Conservation (phyloP, 2,888 invertebrate genomes). For the Hybos culiciformis region DNA sequence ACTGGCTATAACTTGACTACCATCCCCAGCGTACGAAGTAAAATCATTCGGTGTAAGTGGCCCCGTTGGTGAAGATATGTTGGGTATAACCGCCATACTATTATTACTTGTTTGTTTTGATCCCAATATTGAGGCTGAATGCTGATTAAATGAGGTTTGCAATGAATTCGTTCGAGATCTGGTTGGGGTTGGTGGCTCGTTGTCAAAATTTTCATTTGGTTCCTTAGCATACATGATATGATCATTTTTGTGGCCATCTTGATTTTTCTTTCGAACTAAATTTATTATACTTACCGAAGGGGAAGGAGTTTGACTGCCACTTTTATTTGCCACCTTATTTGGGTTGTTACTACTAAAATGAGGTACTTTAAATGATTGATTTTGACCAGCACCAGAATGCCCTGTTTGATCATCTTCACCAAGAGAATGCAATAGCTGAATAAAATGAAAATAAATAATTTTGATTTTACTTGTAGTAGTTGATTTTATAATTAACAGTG, state of each 20-base stretch:
- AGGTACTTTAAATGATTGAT: constrained; percentile 24
- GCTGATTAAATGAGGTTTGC: constrained; percentile 8
- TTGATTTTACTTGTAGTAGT: too few species aligned
- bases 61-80: too few species aligned
- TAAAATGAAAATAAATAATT: background rate
- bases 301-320: constrained; percentile 14
- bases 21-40: too few species aligned
- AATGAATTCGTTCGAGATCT: constrained; percentile 10
- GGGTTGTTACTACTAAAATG: constrained; percentile 10
- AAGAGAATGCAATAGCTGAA: constrained; percentile 58
- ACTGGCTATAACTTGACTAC: too few species aligned
- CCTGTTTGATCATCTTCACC: constrained; percentile 57
- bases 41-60: too few species aligned
- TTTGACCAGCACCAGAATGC: constrained; percentile 5
- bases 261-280: constrained; percentile 7
- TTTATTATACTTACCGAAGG: constrained; percentile 13
- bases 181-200: constrained; percentile 1
- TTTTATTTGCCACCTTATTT: constrained; percentile 10
- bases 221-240: constrained; percentile 10
- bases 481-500: too few species aligned
- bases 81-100: background rate
- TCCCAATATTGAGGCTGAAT: constrained; percentile 1
- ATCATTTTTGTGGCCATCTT: constrained; percentile 6
- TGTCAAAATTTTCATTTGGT: constrained; percentile 13
- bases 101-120: constrained; percentile 3